Percentiles rank a stretch among this genome's conserved stretches.
These are phyloP conservation scores for Lithophane ornitopus DNA, from an alignment of 2,888 invertebrate species.

Conservation along the genomic window DNA sequence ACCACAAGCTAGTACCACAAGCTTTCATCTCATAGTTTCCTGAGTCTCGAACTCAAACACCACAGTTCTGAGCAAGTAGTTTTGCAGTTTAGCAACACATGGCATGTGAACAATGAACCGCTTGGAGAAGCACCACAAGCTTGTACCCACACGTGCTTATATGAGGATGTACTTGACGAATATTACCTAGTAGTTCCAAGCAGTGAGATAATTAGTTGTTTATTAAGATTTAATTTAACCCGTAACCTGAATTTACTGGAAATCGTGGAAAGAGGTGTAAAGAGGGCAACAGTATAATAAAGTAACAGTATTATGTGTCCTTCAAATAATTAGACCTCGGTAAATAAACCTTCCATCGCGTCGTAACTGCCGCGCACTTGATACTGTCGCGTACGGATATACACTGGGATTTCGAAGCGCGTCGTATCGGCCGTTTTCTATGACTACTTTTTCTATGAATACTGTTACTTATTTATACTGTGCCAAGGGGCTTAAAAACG, in stretches of 20 bases:
- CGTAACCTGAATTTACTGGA: background rate
- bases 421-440: too few species aligned
- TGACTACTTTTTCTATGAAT: too few species aligned
- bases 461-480: too few species aligned
- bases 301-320: too few species aligned
- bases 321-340: too few species aligned
- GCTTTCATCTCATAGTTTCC: constrained; percentile 30
- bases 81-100: constrained; percentile 26
- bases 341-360: too few species aligned
- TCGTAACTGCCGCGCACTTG: too few species aligned
- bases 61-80: constrained; percentile 30
- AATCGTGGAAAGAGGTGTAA: background rate
- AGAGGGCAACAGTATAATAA: background rate
- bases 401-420: too few species aligned
- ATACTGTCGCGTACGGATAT: too few species aligned
- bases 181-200: background rate
- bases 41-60: constrained; percentile 9
- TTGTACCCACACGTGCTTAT: constrained; percentile 1
- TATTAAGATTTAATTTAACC: background rate
- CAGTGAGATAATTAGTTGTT: background rate
- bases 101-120: constrained; percentile 2
- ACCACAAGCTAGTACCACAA: background rate
- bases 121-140: background rate
- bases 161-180: background rate
- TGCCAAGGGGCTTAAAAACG: background rate